Conservation (phyloP, 1,140 invertebrate genomes). For the Dendroctonus valens region DNA sequence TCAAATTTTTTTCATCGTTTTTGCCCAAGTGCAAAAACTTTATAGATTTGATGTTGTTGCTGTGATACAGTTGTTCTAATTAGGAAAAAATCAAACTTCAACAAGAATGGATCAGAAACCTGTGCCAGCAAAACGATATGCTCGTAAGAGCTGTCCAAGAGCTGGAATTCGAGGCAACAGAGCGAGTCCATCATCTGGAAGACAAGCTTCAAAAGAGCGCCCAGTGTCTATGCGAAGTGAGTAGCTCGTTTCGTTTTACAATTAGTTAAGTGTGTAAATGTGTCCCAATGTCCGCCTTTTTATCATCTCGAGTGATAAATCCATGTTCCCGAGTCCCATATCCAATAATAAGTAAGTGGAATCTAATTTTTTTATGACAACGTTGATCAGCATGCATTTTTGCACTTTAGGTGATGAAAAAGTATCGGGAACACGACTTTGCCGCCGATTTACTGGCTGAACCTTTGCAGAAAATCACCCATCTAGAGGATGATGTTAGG, state of each 20-base stretch:
- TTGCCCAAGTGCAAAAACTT: too few relatives aligned
- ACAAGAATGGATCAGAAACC: constrained; percentile 57
- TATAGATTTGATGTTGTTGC: too few relatives aligned
- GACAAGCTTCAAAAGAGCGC: constrained; percentile 48
- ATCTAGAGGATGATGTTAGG: constrained; percentile 41
- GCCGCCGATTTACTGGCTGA: constrained; percentile 38
- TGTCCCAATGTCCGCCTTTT: constrained; percentile 12
- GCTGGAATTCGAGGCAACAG: constrained; percentile 56
- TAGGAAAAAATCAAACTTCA: constrained; percentile 57
- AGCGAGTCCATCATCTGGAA: constrained; percentile 55
- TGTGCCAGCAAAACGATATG: constrained; percentile 58
- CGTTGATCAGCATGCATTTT: constrained; percentile 16
- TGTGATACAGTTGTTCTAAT: background rate
- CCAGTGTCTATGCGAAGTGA: constrained; percentile 44
- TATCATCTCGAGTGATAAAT: constrained; percentile 32
- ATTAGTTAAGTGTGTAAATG: constrained; percentile 6
- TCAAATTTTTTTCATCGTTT: too few relatives aligned
- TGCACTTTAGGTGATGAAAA: constrained; percentile 45
- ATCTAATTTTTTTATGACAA: background rate
- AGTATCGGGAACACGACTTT: constrained; percentile 41
- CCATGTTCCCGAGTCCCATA: constrained; percentile 17
- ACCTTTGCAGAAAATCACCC: constrained; percentile 41
- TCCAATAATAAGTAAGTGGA: background rate
- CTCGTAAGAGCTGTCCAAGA: constrained; percentile 57
- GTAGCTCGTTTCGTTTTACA: constrained; percentile 11